Evolutionary conservation across 1,140 invertebrate genomes (phyloP).

Genomic region (Hycleus cichorii): DNA sequence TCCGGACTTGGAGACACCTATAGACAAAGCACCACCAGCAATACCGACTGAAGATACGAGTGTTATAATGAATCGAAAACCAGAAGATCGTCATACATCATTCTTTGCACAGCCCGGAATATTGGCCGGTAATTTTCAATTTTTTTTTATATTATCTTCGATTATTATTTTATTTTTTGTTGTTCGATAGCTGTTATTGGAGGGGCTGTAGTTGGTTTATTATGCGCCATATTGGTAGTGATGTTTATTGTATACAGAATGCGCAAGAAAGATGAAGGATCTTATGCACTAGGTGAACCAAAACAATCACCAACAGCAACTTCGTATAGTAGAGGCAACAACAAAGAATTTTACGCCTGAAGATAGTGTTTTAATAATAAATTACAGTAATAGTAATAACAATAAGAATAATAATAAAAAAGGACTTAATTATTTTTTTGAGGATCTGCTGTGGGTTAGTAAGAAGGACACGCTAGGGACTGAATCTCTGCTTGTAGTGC

Average conservation of each 20-base stretch:
- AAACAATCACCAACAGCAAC: constrained; percentile 86
- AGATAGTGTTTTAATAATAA: constrained; percentile 40
- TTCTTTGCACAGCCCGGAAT: constrained; percentile 94
- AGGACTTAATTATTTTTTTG: constrained; percentile 15
- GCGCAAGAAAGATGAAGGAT: constrained; percentile 99
- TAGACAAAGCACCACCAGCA: not conserved
- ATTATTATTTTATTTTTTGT: constrained; percentile 1
- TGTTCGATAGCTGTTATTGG: constrained; percentile 83
- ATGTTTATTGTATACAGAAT: constrained; percentile 99
- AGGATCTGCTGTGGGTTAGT: constrained; percentile 27
- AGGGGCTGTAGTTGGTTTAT: constrained; percentile 91
- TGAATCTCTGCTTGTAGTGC: constrained; percentile 35
- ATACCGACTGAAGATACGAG: constrained; percentile 3
- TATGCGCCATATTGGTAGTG: constrained; percentile 95
- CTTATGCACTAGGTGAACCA: constrained; percentile 94
- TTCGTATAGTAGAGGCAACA: constrained; percentile 82
- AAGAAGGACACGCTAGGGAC: constrained; percentile 29
- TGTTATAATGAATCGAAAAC: constrained; percentile 70
- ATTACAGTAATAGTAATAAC: constrained; percentile 12
- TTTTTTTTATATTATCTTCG: not conserved
- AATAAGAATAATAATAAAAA: constrained; percentile 7
- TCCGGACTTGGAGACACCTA: no score
- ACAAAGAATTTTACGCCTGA: constrained; percentile 94
- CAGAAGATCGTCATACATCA: constrained; percentile 73
- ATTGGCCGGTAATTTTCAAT: constrained; percentile 66